Conservation (phyloP, 1,140 invertebrate species). For the Sycophila sp. region DNA sequence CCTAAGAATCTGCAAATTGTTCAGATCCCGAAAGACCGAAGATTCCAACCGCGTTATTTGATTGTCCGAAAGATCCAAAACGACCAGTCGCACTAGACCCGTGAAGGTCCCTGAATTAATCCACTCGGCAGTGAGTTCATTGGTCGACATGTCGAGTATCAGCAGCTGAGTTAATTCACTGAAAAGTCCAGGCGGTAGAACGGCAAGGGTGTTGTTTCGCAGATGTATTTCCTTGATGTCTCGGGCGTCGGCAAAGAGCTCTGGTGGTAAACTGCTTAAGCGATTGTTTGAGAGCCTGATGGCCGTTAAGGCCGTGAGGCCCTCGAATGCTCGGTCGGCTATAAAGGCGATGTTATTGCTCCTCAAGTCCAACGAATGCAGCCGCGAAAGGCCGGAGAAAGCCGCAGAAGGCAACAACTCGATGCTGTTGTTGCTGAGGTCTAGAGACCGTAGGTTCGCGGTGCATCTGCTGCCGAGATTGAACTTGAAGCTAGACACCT, state of each 20-base stretch:
- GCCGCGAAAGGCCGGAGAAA: constrained; percentile 75
- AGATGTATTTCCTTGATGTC: constrained; percentile 85
- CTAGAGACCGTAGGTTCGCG: constrained; percentile 77
- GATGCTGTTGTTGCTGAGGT: constrained; percentile 85
- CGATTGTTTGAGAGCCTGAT: constrained; percentile 85
- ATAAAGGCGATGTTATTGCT: constrained; percentile 79
- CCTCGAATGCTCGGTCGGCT: constrained; percentile 84
- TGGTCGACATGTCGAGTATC: constrained; percentile 85
- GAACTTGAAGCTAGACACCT: constrained; percentile 81
- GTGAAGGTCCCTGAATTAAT: constrained; percentile 87
- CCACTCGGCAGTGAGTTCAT: constrained; percentile 88
- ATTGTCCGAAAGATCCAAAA: constrained; percentile 85
- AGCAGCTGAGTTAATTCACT: constrained; percentile 82
- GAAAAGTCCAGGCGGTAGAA: constrained; percentile 86
- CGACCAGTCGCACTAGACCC: constrained; percentile 81
- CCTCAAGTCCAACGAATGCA: constrained; percentile 72
- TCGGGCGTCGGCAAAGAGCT: constrained; percentile 82
- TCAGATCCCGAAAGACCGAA: constrained; percentile 81
- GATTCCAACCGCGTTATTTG: constrained; percentile 81
- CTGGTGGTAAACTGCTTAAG: constrained; percentile 82
- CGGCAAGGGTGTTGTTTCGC: constrained; percentile 87
- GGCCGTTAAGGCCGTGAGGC: constrained; percentile 78
- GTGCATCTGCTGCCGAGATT: constrained; percentile 74
- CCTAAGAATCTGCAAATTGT: constrained; percentile 82
- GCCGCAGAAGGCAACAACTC: constrained; percentile 80